Conservation (phyloP, 2,113 vertebrate genomes). For the Thamnophis sirtalis region DNA sequence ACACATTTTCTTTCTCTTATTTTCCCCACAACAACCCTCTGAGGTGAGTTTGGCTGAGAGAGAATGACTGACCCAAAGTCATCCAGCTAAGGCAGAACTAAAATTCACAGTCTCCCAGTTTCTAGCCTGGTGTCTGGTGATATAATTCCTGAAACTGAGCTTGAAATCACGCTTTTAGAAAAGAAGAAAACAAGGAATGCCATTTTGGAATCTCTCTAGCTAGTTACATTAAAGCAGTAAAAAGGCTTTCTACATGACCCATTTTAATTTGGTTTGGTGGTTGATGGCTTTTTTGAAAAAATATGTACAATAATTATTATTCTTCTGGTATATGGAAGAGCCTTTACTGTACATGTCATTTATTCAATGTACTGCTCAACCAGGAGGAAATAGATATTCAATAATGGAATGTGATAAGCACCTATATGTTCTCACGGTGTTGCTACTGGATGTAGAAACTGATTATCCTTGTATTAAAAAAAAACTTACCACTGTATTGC, state of each 20-base stretch:
- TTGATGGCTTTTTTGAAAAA: neutral
- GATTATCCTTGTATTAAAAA: neutral
- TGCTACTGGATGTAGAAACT: neutral
- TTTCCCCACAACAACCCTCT: neutral
- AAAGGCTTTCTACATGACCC: neutral
- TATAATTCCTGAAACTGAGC: slow-evolving; percentile 9
- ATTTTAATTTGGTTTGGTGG: neutral
- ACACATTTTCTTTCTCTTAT: neutral
- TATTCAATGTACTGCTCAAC: neutral
- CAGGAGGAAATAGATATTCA: neutral
- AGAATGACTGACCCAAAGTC: neutral
- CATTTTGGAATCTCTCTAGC: neutral
- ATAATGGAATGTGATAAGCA: neutral
- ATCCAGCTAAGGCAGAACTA: neutral
- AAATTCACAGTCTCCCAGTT: neutral
- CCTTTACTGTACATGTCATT: neutral
- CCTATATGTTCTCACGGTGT: neutral
- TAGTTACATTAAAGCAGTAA: neutral
- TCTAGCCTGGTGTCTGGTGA: neutral
- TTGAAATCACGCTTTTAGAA: slow-evolving; percentile 7
- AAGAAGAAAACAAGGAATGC: slow-evolving; percentile 7
- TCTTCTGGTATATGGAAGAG: neutral
- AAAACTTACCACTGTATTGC: neutral
- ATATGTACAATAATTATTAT: neutral
- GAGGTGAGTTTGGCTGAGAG: neutral